Evolutionary conservation across 2,797 vertebrate species (phyloP), one percentile per base, ranked within the genome.

Genomic region (Typhlichthys subterraneus): DNA sequence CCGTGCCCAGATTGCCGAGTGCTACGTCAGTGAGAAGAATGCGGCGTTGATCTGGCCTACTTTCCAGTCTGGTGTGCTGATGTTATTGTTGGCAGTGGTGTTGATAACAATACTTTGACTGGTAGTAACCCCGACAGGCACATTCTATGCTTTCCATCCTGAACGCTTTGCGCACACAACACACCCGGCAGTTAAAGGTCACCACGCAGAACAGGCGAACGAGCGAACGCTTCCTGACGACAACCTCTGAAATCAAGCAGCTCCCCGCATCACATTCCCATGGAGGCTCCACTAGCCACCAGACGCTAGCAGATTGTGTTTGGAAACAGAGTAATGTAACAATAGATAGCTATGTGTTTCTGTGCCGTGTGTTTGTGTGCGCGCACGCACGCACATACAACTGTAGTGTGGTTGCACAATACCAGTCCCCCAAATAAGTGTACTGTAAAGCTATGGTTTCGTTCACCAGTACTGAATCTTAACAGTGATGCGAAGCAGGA

Each of bases 61-160:
- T 76, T 64, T 67, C 52, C 59, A 53, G 33, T 14, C 4, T 46
- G 10, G 53, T 64, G 56, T 60, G 57, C 65, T 61, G 2, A 2
- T 75, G 72, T 81, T 76, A 68, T 66, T 59, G 42, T 75, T 75
- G 62, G 73, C 75, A 17, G 31, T 14, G 64, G 5, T 50, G 54
- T 59, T 55, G 49, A 57, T 71, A 57, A 38, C 45, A 51, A 1
- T 46, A 57, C 59, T 67, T 47, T 69, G 58, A 60, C 72, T 56
- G 57, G 46, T 63, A 53, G 61, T 75, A 52, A 75, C 64, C 45
- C 62, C 65, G 57, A 62, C 47, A 53, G 61, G 60, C 67, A 5
- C 42, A 23, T 23, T 3, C 23, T 23, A 23, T 23, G 23, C 23
- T 23, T 4, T 23, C 23, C 23, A 23, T 23, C 23, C 23, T 23